Evolutionary conservation across 2,888 invertebrate genomes (phyloP), one percentile per base, ranked within the genome.

Genomic region (Helicoverpa assulta): DNA sequence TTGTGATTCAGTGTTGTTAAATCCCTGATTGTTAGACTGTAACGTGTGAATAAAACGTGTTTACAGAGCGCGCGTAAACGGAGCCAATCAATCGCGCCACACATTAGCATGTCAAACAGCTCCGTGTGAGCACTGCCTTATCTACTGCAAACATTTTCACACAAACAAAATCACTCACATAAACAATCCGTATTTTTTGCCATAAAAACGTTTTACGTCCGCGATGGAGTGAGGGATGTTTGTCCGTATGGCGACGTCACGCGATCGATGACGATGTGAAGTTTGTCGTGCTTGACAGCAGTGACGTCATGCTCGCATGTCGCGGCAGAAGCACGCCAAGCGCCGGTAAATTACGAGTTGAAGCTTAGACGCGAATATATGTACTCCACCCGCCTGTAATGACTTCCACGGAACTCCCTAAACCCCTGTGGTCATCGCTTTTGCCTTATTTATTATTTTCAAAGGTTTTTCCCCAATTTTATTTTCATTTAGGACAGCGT

Each of bases 291-390:
- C 82, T 80, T 80, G 80, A 82, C 74, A 60, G 70, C 19, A 33
- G 53, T 70, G 70, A 68, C 82, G 78, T 78, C 75, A 82, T 70
- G 71, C 72, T 83, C 78, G 71, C 80, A 82, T 83, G 80, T 82
- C 29, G 76, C 82, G 52, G 73, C 82, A 76, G 64, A 74, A 66
- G 67, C 58, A 40, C 62, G 50, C 66, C 57, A 37, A 60, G 52
- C 68, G n/a, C 58, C 63, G 74, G 70, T 65, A 79, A 81, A 79
- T 79, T 79, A 83, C 71, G 59, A 74, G 53, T 65, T 47, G 19
- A 51, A 68, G 74, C 82, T 80, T 63, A 75, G 57, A 65, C 64
- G 69, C 55, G 37, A 74, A 72, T 82, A 66, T 72, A 74, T 80
- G 71, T 55, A 68, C 73, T 63, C 58, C 62, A 21, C 53, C 73